These are phyloP conservation scores for Meriones unguiculatus DNA, from an alignment of 2,113 vertebrate genomes.

Conservation along the genomic window DNA sequence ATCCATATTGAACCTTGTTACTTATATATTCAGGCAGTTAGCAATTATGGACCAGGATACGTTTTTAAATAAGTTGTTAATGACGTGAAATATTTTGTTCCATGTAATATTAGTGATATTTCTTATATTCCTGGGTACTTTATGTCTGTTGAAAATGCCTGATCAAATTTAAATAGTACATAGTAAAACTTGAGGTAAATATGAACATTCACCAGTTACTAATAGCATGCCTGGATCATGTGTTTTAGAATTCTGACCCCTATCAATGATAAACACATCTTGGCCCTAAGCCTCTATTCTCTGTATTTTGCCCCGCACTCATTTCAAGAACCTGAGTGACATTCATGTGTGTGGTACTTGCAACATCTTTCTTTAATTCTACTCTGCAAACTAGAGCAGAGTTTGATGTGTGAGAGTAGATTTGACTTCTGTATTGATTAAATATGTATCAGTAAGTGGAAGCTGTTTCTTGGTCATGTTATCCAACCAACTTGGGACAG, in stretches of 20 bases:
- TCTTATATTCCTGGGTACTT: constrained; percentile 7
- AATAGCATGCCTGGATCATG: not conserved
- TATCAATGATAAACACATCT: not conserved
- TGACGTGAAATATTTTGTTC: not conserved
- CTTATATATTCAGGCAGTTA: not conserved
- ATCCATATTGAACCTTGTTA: not conserved
- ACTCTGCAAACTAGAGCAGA: not conserved
- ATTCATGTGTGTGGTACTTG: not conserved
- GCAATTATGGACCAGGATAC: not conserved
- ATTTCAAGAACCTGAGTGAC: not conserved
- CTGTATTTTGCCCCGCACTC: not conserved
- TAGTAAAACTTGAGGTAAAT: not conserved
- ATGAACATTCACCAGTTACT: not conserved
- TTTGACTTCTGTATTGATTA: not conserved
- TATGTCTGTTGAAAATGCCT: constrained; percentile 28
- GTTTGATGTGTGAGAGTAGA: not conserved
- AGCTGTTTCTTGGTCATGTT: not conserved
- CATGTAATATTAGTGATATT: not conserved
- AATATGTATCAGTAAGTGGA: not conserved
- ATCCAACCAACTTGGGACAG: not conserved
- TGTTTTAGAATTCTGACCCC: not conserved
- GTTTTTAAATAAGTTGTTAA: constrained; percentile 19
- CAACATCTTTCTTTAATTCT: not conserved
- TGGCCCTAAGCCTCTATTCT: not conserved
- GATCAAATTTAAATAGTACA: not conserved